Base-by-base conservation (phyloP, 2,113 vertebrate genomes). In the Nibea albiflora region DNA sequence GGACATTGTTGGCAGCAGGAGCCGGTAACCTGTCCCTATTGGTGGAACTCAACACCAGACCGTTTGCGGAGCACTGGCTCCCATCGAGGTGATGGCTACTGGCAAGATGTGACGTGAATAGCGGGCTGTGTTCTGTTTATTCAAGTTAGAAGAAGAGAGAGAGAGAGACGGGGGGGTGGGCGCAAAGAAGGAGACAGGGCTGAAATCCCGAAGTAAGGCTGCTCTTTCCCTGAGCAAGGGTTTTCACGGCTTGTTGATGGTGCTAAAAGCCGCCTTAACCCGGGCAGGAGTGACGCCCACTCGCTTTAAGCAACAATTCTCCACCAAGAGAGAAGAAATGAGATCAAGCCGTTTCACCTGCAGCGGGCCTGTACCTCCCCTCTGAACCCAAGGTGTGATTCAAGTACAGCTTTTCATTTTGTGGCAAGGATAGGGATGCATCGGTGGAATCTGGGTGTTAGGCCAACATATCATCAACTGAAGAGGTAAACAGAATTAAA, bases 1-100 rank as follows among this genome's bases (percentile, higher is more conserved):
- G 84, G 94, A 94, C 93, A 92, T 92, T 90, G 92, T 92, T 95
- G 95, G 94, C 95, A 94, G 84, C 16, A 69, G 50, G 57, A 88
- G 86, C 84, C 80, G 46, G 86, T 90, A 92, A 94, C 90, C 92
- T 93, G 93, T 95, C 92, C 92, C 94, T 75, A 87, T 88, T 87
- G 92, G 88, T 93, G 94, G 91, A 94, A 94, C 86, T 89, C 89
- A 93, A 95, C 92, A 94, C 89, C 78, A 44, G 81, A 78, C 22
- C 54, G 19, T 81, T 90, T 31, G 76, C 14, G 61, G 81, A 92
- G 93, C 79, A 31, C 89, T 93, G 90, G 92, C 89, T 93, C 81
- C 87, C 88, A 75, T 93, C 89, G 93, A 85, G 66, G 80, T 87
- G 90, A 94, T 90, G 94, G 91, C 94, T 94, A 92, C 92, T 94